Base-by-base conservation (phyloP, 2,888 invertebrate species). In the Orchestes rusci region DNA sequence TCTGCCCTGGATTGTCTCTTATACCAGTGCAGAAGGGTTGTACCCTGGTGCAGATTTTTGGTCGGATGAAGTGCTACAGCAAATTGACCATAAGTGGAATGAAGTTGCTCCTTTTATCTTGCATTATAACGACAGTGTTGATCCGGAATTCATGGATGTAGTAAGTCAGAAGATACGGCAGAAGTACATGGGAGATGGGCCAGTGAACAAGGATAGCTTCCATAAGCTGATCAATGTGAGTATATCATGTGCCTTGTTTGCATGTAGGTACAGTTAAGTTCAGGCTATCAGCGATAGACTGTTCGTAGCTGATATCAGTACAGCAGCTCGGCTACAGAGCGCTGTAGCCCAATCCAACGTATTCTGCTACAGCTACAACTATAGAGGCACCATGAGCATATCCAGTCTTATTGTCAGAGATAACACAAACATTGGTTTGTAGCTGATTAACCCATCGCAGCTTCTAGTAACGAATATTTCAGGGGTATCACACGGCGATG, bases 11-110 rank as follows among this genome's bases (percentile, higher is more conserved):
- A 73, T 87, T 40, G 72, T 78, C 2, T 78, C 80, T 2, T 74
- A 80, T 36, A 78, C 80, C 0, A 74, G 77, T 16, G 77, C 83
- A 38, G 88, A 88, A 64, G 87, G 87, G 42, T 69, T 84, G 15
- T 84, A 81, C 56, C 84, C 84, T 18, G 81, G 76, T 56, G 38
- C 45, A 66, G 68, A 66, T 39, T 68, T 66, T 44, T 57, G 63
- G 34, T 36, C 52, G 3, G 53, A 61, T 29, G 53, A 62, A 8
- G 43, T 59, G 23, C 50, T 67, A 29, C 47, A 57, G 7, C 57
- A 62, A 38, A 52, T 70, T 18, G 59, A 70, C 32, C 43, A 49
- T 4, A 53, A 59, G 12, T 70, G 68, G 67, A 57, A 65, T 18
- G 56, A 63, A 34, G 40, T 67, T 23, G 53, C 67, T 13, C 68